These are phyloP conservation scores for Callopanchax toddi DNA, from an alignment of 2,113 vertebrate genomes.

Conservation along the genomic window DNA sequence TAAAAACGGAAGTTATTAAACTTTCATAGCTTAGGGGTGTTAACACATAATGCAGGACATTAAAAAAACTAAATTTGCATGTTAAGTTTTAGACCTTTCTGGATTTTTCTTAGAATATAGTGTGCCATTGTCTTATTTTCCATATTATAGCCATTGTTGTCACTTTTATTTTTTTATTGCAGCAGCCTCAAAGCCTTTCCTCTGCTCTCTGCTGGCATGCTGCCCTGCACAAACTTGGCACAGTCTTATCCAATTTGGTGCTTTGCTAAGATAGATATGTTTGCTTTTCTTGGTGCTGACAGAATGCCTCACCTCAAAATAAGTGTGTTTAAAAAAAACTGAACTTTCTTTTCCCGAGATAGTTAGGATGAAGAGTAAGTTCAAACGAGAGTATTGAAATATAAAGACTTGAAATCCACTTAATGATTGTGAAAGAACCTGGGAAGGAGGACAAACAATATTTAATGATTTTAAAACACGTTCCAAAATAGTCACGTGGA, in stretches of 20 bases:
- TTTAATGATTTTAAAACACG: too few species aligned
- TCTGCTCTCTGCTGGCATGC: slow-evolving; percentile 59
- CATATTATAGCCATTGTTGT: slow-evolving; percentile 33
- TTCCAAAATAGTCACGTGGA: too few species aligned
- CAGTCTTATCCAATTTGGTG: slow-evolving; percentile 74
- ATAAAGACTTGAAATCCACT: background rate
- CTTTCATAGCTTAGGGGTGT: background rate
- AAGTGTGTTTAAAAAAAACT: slow-evolving; percentile 64
- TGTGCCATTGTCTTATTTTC: background rate
- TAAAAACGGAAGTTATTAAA: background rate
- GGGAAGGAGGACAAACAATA: background rate
- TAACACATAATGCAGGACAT: slow-evolving; percentile 9
- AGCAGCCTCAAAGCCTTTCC: slow-evolving; percentile 35
- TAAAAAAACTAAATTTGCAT: slow-evolving; percentile 9
- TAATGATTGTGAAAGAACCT: background rate
- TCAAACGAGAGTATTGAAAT: background rate
- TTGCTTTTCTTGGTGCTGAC: slow-evolving; percentile 75
- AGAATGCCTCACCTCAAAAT: slow-evolving; percentile 68
- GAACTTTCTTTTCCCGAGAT: slow-evolving; percentile 64
- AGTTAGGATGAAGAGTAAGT: slow-evolving; percentile 39
- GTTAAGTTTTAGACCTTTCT: background rate
- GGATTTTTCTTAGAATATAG: background rate
- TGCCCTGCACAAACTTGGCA: slow-evolving; percentile 70
- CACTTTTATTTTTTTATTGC: slow-evolving; percentile 56
- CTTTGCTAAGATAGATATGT: slow-evolving; percentile 79